These are phyloP conservation scores for Nothura maculosa DNA, from an alignment of 2,797 vertebrate species.

Conservation along the genomic window DNA sequence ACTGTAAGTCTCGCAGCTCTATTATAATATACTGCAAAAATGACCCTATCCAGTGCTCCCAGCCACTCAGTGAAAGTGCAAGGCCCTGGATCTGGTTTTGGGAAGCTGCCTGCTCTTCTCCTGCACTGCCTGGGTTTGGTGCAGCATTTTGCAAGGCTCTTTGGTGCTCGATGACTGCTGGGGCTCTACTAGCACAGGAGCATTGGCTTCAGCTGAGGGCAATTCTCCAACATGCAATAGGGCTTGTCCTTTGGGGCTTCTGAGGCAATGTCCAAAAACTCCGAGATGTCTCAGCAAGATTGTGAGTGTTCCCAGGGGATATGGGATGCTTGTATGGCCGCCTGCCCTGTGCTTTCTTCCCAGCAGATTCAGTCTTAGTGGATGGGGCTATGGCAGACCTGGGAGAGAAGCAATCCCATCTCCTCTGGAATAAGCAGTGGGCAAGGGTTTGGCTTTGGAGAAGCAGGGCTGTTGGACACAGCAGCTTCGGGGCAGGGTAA, in stretches of 20 bases:
- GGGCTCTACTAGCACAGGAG: neutral
- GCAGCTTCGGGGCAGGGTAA: too few species aligned
- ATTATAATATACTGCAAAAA: neutral
- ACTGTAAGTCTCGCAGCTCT: rapidly evolving
- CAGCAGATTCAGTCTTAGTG: neutral
- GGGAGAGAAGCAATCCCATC: too few species aligned
- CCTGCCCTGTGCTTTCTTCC: neutral
- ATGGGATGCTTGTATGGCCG: rapidly evolving
- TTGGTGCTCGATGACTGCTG: too few species aligned
- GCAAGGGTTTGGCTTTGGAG: too few species aligned
- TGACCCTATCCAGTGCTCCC: neutral
- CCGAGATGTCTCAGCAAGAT: neutral
- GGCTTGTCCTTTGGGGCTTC: neutral
- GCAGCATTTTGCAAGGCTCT: neutral
- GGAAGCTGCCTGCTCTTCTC: neutral
- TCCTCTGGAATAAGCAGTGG: too few species aligned
- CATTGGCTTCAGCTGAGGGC: neutral
- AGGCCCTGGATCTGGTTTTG: neutral
- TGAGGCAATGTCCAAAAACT: rapidly evolving
- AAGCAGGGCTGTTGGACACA: too few species aligned
- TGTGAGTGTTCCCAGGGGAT: neutral
- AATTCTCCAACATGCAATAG: rapidly evolving
- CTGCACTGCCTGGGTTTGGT: rapidly evolving
- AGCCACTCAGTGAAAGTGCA: rapidly evolving
- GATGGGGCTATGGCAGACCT: too few species aligned